A percentile compares a stretch with the other conserved stretches of the same genome.
Conservation (phyloP, 2,888 invertebrate genomes). For the Drosophila demipolita region DNA sequence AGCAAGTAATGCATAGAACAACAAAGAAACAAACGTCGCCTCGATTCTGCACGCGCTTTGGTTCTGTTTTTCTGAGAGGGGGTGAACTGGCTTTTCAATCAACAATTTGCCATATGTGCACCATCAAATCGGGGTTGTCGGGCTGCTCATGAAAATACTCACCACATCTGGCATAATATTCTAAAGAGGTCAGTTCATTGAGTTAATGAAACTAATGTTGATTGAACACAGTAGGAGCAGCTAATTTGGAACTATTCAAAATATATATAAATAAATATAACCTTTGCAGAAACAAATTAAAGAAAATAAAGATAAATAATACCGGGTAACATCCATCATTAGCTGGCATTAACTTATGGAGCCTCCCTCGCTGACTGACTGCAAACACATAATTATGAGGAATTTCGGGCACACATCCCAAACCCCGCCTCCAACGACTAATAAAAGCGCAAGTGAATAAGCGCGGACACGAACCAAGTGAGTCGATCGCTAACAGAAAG, state of each 20-base stretch:
- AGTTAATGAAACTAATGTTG: no score
- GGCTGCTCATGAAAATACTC: conserved; percentile 19
- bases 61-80: conserved; percentile 13
- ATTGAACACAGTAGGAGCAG: neutral
- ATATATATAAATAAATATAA: neutral
- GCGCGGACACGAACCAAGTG: conserved; percentile 64
- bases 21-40: conserved; percentile 37
- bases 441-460: conserved; percentile 74
- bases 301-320: neutral
- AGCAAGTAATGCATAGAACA: conserved; percentile 44
- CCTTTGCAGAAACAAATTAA: neutral
- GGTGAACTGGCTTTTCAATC: conserved; percentile 48
- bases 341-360: conserved; percentile 5
- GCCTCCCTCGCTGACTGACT: conserved; percentile 16
- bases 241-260: neutral
- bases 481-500: conserved; percentile 2
- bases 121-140: conserved; percentile 33
- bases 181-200: conserved; percentile 21
- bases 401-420: conserved; percentile 39
- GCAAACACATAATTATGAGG: conserved; percentile 66
- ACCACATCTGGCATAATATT: conserved; percentile 30
- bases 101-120: conserved; percentile 66
- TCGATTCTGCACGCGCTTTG: conserved; percentile 25
- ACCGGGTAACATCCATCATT: neutral
- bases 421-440: conserved; percentile 12